Evolutionary conservation across 1,140 invertebrate genomes (phyloP), one percentile per base, ranked within the genome.

Genomic region (Cepaea nemoralis): DNA sequence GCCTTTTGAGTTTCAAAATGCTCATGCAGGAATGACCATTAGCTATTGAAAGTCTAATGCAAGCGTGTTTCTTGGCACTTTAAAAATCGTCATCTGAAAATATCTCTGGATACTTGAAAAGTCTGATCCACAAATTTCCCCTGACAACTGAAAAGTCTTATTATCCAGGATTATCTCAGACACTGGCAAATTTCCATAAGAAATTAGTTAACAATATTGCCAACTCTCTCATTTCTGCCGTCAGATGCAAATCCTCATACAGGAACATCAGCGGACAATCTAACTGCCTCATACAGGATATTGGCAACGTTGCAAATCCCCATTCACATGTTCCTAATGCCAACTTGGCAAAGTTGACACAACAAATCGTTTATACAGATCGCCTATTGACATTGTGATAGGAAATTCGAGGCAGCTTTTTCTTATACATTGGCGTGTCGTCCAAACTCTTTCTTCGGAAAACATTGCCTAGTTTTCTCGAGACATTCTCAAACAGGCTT

Each of bases 401-500:
- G 8, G 45, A 40, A 24, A 80, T 35, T 27, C 31, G 31, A 3
- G 73, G 27, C n/a, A 63, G 0, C 45, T 66, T 80, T 22, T 63
- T 80, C 22, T 77, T 83, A n/a, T 78, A 63, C 8, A 67, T 10
- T 16, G 63, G 31, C 1, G 48, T 3, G 37, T 80, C 83, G 19
- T 85, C 82, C 24, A 85, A 50, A 55, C 81, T 83, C 31, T 83
- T 83, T 75, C 79, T 66, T 24, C 81, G 40, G 66, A 85, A 85
- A 14, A 85, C 82, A 45, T 69, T 83, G 0, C 82, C 79, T 0
- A 85, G 0, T 40, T 77, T 59, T 89, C 94, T 95, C 19, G 95
- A 95, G 2, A 96, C 95, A 82, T 94, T 94, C 87, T 95, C 95
- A 1, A 95, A 94, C 10, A 95, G 94, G 2, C 95, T 92, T 86